Base-by-base conservation (phyloP, 2,888 invertebrate genomes). In the Lycaena phlaeas region DNA sequence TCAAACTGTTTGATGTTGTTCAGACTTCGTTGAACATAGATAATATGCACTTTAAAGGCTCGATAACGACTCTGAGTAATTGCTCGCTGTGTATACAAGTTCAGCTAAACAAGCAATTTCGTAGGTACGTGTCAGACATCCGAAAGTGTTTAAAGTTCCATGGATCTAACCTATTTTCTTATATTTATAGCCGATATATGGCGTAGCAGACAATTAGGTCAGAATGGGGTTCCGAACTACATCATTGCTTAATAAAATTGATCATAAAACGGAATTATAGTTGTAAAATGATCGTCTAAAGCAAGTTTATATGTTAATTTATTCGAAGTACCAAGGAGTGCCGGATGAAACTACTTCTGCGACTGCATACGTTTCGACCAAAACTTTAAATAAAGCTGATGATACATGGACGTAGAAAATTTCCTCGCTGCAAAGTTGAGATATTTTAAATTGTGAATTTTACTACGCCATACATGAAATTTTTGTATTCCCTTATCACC, bases 111-210 rank as follows among this genome's bases (percentile, higher is more conserved):
- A 59, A 59, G 56, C 57, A 59, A 60, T 57, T 64, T 63, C 51
- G 41, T 45, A 44, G 42, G 30, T 39, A 48, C 38, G 39, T 47
- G 59, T 57, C 53, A 51, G 53, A 54, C 59, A 54, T 64, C 60
- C 53, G 59, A 61, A 57, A 64, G 54, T 66, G 61, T 67, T 63
- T 63, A 61, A 59, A 58, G 64, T 68, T 61, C 34, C 68, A 68
- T 78, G 73, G 70, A 76, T 76, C 79, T 78, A 81, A 77, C 81
- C 81, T 61, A 76, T 64, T 75, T 82, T 65, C 70, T 68, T 70
- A 61, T 68, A 70, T 79, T 79, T 75, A 78, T 74, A 72, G 76
- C 64, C 71, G 63, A 67, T 70, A 65, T 59, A 70, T 61, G 59
- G 61, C 63, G 64, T 75, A 74, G 67, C 66, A 68, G 65, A 67